These are phyloP conservation scores for Nemapogon koenigi DNA, from an alignment of 2,888 invertebrate genomes.

Conservation along the genomic window DNA sequence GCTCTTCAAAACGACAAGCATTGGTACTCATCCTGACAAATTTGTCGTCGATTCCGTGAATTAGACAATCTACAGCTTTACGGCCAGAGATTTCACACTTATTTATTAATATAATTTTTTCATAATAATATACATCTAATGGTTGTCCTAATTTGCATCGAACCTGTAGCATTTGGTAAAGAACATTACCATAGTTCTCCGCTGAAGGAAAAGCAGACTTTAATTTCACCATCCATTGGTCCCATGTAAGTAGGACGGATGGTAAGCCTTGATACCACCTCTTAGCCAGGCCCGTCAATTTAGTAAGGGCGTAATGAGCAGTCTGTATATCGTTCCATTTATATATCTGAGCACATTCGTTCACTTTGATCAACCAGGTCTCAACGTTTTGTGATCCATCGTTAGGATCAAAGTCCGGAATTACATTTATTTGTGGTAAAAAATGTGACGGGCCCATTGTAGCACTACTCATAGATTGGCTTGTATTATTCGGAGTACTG, in stretches of 20 bases:
- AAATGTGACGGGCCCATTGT: too few species aligned
- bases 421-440: too few species aligned
- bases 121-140: slow-evolving; percentile 17
- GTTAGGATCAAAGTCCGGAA: slow-evolving; percentile 18
- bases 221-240: slow-evolving; percentile 18
- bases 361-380: slow-evolving; percentile 18
- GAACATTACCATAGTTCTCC: slow-evolving; percentile 17
- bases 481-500: too few species aligned
- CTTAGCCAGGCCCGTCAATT: slow-evolving; percentile 17
- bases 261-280: slow-evolving; percentile 19
- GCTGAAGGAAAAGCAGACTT: slow-evolving; percentile 18
- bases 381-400: slow-evolving; percentile 17
- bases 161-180: slow-evolving; percentile 15
- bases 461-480: too few species aligned
- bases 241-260: slow-evolving; percentile 18
- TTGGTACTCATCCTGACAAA: slow-evolving; percentile 17
- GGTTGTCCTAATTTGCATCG: slow-evolving; percentile 17
- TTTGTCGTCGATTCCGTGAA: slow-evolving; percentile 19
- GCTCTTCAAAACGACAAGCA: slow-evolving; percentile 11
- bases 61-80: slow-evolving; percentile 18
- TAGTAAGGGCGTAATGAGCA: slow-evolving; percentile 17
- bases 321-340: slow-evolving; percentile 17
- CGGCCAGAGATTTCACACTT: too few species aligned
- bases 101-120: too few species aligned
- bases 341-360: slow-evolving; percentile 17